Evolutionary conservation across 2,888 invertebrate species (phyloP).

Genomic region (Blera fallax): DNA sequence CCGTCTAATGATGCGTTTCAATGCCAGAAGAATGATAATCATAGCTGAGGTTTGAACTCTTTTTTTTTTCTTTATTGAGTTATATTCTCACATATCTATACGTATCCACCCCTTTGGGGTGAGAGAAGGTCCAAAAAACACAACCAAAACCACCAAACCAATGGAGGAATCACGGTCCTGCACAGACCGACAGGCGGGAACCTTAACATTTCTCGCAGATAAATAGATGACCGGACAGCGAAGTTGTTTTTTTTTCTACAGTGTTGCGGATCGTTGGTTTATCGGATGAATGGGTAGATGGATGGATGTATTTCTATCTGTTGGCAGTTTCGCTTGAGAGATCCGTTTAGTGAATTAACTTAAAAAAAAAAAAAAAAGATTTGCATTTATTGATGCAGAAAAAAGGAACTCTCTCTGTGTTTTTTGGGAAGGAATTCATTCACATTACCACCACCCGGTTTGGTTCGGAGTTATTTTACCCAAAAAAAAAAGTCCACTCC

Average conservation of each 20-base stretch:
- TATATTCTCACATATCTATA: constrained; percentile 27
- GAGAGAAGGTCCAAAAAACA: constrained; percentile 14
- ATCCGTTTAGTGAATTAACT: constrained; percentile 52
- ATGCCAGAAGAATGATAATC: constrained; percentile 47
- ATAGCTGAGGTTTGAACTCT: constrained; percentile 44
- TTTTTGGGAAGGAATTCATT: no score
- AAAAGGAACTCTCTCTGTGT: neutral
- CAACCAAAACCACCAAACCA: constrained; percentile 49
- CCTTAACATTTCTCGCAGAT: constrained; percentile 46
- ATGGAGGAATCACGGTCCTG: constrained; percentile 60
- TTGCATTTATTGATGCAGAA: constrained; percentile 25
- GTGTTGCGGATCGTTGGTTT: constrained; percentile 69
- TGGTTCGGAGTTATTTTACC: neutral
- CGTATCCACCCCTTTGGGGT: constrained; percentile 23
- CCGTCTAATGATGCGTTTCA: constrained; percentile 56
- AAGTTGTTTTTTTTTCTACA: constrained; percentile 33
- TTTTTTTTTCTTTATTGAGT: constrained; percentile 53
- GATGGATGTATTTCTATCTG: constrained; percentile 63
- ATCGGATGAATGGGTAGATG: constrained; percentile 66
- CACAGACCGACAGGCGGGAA: constrained; percentile 56
- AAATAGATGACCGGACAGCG: constrained; percentile 60
- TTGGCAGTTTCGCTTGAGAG: constrained; percentile 54
- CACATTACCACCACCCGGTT: no score
- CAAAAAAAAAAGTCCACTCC: neutral
- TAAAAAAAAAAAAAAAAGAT: neutral